Conservation (phyloP, 1,140 invertebrate genomes). For the Dendroctonus valens region DNA sequence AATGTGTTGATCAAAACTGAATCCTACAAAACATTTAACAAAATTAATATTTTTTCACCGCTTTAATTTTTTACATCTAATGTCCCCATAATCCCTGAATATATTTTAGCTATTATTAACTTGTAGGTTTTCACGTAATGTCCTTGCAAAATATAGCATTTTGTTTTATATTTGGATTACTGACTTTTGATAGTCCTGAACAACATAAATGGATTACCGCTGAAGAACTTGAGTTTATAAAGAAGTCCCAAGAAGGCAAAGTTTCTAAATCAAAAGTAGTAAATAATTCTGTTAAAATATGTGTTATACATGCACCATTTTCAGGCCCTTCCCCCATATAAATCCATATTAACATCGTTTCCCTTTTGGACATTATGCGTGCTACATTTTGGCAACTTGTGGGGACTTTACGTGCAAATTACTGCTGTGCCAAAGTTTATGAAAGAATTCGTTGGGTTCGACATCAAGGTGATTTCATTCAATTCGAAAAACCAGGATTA, state of each 20-base stretch:
- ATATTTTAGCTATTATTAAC: slow-evolving; percentile 3
- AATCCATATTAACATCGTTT: slow-evolving; percentile 59
- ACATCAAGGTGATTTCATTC: slow-evolving; percentile 57
- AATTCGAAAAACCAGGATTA: background rate
- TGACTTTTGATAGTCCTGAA: slow-evolving; percentile 69
- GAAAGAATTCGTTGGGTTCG: slow-evolving; percentile 78
- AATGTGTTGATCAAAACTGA: too few species aligned
- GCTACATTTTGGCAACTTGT: slow-evolving; percentile 72
- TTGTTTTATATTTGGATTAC: slow-evolving; percentile 35
- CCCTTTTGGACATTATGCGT: slow-evolving; percentile 68
- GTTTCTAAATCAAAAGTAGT: slow-evolving; percentile 56
- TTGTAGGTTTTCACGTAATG: slow-evolving; percentile 34
- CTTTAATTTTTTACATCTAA: too few species aligned
- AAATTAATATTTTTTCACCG: too few species aligned
- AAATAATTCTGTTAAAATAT: slow-evolving; percentile 1
- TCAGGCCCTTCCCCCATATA: slow-evolving; percentile 57
- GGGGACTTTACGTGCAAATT: slow-evolving; percentile 79
- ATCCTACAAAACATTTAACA: too few species aligned
- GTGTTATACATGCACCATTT: background rate
- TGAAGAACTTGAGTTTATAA: slow-evolving; percentile 74
- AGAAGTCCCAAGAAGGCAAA: slow-evolving; percentile 57
- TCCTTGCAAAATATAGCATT: slow-evolving; percentile 23
- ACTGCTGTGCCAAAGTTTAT: slow-evolving; percentile 81
- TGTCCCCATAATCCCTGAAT: too few species aligned
- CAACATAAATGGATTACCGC: slow-evolving; percentile 73